Conservation (phyloP, 2,888 invertebrate species). For the Diaprepes abbreviatus region DNA sequence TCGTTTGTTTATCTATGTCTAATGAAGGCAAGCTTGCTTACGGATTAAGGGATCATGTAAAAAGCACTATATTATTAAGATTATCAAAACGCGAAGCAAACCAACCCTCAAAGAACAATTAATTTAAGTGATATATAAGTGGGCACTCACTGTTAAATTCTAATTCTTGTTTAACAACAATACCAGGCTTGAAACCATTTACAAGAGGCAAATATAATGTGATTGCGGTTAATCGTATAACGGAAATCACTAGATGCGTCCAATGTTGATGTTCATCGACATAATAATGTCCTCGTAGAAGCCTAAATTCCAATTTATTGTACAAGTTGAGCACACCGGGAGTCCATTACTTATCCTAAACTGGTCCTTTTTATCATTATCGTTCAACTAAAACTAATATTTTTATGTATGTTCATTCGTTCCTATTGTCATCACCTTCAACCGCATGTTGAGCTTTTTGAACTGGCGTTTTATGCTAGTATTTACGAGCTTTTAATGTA, state of each 20-base stretch:
- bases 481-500: conserved; percentile 26
- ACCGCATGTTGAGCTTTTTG: conserved; percentile 47
- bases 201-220: conserved; percentile 61
- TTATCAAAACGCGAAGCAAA: too few species aligned
- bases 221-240: conserved; percentile 68
- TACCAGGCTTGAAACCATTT: conserved; percentile 45
- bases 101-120: conserved; percentile 22
- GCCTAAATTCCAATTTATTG: conserved; percentile 57
- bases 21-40: too few species aligned
- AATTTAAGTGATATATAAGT: conserved; percentile 19
- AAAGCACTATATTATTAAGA: too few species aligned
- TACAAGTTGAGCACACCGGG: conserved; percentile 62
- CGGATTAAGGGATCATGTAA: too few species aligned
- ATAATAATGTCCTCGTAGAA: conserved; percentile 58
- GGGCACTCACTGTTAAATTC: conserved; percentile 46
- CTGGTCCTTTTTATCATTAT: conserved; percentile 64
- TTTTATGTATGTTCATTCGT: conserved; percentile 61
- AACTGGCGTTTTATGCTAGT: neutral
- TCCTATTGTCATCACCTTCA: conserved; percentile 56
- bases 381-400: conserved; percentile 66
- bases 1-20: too few species aligned
- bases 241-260: conserved; percentile 65
- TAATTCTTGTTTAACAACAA: conserved; percentile 59
- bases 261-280: conserved; percentile 64
- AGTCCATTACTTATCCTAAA: conserved; percentile 68